Evolutionary conservation across 2,113 vertebrate species (phyloP), one percentile per base, ranked within the genome.

Genomic region (Falco punctatus): DNA sequence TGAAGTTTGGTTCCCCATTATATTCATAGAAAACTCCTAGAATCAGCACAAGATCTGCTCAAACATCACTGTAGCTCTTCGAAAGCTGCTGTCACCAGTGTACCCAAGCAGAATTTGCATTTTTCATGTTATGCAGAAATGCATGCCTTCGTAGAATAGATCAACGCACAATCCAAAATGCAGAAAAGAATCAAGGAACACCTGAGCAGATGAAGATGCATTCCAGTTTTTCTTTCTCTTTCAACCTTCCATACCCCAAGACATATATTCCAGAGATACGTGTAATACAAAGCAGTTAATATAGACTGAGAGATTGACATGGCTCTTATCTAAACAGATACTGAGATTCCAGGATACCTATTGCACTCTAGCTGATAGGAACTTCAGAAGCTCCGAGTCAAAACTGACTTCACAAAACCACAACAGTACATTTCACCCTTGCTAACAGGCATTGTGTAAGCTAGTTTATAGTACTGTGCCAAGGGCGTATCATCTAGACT

Each of bases 331-430:
- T 93, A 57, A 92, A 81, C 2, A 26, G 90, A 88, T 79, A 86
- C 16, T 59, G 89, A 94, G 94, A 95, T 97, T 95, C 74, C 73
- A 74, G 73, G 87, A 85, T 61, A 97, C 78, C 59, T 95, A 90
- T 30, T 93, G 55, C 75, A 90, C 66, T 93, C 87, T 20, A n/a
- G 49, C 30, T 92, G 92, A 96, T 51, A 96, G 96, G 82, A 94
- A 88, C 94, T 90, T 96, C 59, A 70, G 81, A 90, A 97, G 18
- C 79, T 74, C 61, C 2, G 20, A 98, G 84, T 96, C 93, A 96
- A 97, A 97, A 96, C 57, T 38, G 83, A 94, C 96, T 97, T 96
- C 88, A 86, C 72, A 82, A 78, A 93, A 84, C 74, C 62, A 86
- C 75, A 86, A 91, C 49, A 91, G 59, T 6, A 5, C 61, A 58